Evolutionary conservation across 53 echinoderm and acorn worm species (phyloP), one percentile per base, ranked within the genome.

Genomic region (Holothuria scabra): DNA sequence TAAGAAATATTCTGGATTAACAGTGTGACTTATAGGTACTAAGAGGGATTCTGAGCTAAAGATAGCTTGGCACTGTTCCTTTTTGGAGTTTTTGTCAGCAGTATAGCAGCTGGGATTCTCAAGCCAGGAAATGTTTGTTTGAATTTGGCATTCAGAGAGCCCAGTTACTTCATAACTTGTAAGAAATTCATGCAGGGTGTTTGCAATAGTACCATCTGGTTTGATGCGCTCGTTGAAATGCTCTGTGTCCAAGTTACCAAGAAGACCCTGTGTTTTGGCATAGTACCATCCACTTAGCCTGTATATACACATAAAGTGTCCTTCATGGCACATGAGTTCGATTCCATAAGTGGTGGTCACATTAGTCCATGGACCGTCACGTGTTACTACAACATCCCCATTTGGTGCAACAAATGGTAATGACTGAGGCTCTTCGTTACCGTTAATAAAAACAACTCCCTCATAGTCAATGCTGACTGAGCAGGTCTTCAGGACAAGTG

Each of bases 211-310:
- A 22, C 94, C 94, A 48, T 94, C 93, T 28, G 90, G 94, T 65
- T 87, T 86, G 87, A 82, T 82, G 44, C 84, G 72, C n/a, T 99
- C 94, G 41, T 91, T 94, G 70, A 81, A 74, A 48, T 87, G 59
- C 57, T 99, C 94, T 10, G 83, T 85, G 82, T 94, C 93, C 35
- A 90, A 32, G 81, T 92, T 99, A 20, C 99, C 99, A 13, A 99
- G 85, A 63, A 99, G 91, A 59, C 99, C 99, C 23, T 90, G 99
- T 41, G 99, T 92, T 90, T 94, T 92, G 89, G 89, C 89, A 70
- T 92, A 92, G 88, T 99, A 99, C 99, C 99, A 99, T 30, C 89
- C 91, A 80, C 99, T 99, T n/a, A 94, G 86, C n/a, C 85, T 89
- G 87, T 94, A 66, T 46, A 87, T 79, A 82, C 99, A 99, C 35